These are phyloP conservation scores for Hemitrygon akajei DNA, from an alignment of 2,797 vertebrate species.

Conservation along the genomic window DNA sequence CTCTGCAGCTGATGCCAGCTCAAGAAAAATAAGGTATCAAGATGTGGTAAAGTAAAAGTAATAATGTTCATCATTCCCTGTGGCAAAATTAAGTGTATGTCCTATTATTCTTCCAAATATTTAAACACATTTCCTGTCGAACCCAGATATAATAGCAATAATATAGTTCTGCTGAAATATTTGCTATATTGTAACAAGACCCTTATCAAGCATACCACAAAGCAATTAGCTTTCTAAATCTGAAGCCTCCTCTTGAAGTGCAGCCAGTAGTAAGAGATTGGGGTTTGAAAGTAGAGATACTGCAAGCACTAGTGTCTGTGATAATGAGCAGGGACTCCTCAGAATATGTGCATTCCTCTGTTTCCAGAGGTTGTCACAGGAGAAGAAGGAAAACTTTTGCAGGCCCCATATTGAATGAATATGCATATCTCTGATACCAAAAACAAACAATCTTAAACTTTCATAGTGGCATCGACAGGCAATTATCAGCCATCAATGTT, in stretches of 20 bases:
- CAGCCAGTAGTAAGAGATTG: not conserved
- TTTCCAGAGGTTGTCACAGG: not conserved
- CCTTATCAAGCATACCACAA: not conserved
- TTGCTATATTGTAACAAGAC: not conserved
- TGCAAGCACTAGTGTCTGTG: not conserved
- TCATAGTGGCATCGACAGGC: not conserved
- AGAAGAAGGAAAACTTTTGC: not conserved
- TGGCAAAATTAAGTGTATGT: not conserved
- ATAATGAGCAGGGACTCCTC: not conserved
- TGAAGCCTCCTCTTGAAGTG: not conserved
- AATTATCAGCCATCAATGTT: not conserved
- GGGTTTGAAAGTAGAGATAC: not conserved
- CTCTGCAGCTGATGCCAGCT: not conserved
- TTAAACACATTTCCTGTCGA: not conserved
- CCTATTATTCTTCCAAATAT: not conserved
- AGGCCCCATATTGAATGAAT: not conserved
- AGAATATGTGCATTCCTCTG: not conserved
- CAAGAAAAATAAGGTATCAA: not conserved
- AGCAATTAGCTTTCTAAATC: not conserved
- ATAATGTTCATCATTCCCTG: not conserved
- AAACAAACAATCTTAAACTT: not conserved
- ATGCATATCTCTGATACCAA: not conserved
- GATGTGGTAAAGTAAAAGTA: too few species aligned
- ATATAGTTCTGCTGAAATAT: too few species aligned
- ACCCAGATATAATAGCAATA: not conserved